Evolutionary conservation across 2,888 invertebrate species (phyloP).

Genomic region (Stratiomys singularior): DNA sequence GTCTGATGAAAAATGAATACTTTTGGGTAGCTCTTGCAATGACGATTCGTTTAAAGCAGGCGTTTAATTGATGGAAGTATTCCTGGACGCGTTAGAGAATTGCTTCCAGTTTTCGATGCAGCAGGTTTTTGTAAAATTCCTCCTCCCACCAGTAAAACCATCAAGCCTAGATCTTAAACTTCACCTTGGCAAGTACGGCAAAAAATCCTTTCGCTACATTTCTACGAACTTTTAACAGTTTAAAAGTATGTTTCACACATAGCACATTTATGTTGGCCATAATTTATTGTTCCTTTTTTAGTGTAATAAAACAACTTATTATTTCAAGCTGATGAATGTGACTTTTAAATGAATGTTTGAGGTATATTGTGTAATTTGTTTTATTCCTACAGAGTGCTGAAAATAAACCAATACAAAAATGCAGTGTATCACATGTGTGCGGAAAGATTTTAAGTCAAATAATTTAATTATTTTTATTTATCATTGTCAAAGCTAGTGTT

Average conservation of each 20-base stretch:
- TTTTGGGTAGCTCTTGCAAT: neutral
- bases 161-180: conserved; percentile 68
- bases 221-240: neutral
- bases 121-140: conserved; percentile 86
- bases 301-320: neutral
- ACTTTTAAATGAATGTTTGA: too few relatives aligned
- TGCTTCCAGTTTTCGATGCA: conserved; percentile 85
- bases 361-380: too few relatives aligned
- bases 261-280: conserved; percentile 13
- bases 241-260: neutral
- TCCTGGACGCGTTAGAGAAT: conserved; percentile 76
- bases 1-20: neutral
- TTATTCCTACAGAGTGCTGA: too few relatives aligned
- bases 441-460: too few relatives aligned
- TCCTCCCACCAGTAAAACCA: conserved; percentile 81
- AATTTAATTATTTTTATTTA: too few relatives aligned
- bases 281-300: conserved; percentile 35
- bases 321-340: neutral
- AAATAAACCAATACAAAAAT: too few relatives aligned
- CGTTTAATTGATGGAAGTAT: conserved; percentile 75
- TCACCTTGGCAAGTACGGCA: neutral
- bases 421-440: too few relatives aligned
- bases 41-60: neutral
- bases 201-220: neutral
- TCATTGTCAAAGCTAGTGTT: too few relatives aligned